Percentiles rank a stretch among this genome's conserved stretches.
Conservation (phyloP, 2,888 invertebrate species). For the Tiliacea aurago region DNA sequence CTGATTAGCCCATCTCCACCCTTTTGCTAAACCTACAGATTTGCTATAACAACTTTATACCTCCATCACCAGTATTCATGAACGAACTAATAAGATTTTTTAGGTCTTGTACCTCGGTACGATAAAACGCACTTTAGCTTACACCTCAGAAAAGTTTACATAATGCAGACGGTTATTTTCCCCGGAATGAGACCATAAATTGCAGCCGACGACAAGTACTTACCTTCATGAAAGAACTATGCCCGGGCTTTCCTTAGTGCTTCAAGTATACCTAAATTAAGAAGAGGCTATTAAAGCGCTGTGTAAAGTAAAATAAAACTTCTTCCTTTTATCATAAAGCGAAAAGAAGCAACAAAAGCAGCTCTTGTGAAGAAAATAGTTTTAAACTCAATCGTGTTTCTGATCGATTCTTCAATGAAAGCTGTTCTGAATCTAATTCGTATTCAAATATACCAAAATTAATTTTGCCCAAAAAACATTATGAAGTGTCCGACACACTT, state of each 20-base stretch:
- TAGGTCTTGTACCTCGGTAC: neutral
- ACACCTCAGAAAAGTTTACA: constrained; percentile 65
- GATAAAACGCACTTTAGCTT: constrained; percentile 46
- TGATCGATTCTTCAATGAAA: neutral
- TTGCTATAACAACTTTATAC: neutral
- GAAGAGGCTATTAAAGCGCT: constrained; percentile 46
- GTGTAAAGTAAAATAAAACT: constrained; percentile 32
- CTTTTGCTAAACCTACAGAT: neutral
- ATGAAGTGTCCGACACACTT: no score
- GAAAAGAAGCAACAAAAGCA: constrained; percentile 6
- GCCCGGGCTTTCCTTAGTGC: constrained; percentile 53
- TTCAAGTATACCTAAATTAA: constrained; percentile 59
- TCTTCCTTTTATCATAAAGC: constrained; percentile 24
- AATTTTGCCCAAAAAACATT: constrained; percentile 70
- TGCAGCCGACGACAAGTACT: constrained; percentile 71
- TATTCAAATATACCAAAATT: constrained; percentile 63
- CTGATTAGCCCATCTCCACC: neutral
- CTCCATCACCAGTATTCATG: constrained; percentile 8
- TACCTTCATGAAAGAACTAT: constrained; percentile 64
- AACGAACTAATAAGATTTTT: constrained; percentile 18
- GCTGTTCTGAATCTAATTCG: constrained; percentile 9
- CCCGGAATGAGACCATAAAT: constrained; percentile 80
- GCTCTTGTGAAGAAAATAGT: neutral
- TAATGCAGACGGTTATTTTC: constrained; percentile 73
- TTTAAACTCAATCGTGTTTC: neutral